Percentiles rank a stretch among this genome's conserved stretches.
These are phyloP conservation scores for Drosophila colorata DNA, from an alignment of 2,888 invertebrate genomes.

Conservation along the genomic window DNA sequence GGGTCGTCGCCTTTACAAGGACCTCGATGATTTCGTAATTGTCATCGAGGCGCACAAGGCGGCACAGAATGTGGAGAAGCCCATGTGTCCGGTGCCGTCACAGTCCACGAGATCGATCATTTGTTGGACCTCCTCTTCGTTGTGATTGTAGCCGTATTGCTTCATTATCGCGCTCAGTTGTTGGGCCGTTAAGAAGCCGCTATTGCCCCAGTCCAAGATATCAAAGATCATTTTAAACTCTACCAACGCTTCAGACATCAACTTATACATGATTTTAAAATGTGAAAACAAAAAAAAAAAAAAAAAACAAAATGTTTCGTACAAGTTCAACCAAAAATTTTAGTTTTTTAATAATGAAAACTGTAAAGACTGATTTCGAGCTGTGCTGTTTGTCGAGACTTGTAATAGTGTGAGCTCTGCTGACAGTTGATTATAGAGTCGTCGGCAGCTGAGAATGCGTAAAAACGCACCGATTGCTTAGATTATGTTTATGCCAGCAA, in stretches of 20 bases:
- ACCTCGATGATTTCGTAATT: not conserved
- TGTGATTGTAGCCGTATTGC: too few relatives aligned
- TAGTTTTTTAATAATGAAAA: not conserved
- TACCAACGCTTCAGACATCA: not conserved
- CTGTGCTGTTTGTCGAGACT: not conserved
- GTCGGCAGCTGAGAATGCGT: not conserved
- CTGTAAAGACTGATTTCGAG: not conserved
- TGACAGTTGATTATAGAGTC: too few relatives aligned
- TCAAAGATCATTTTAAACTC: slow-evolving; percentile 15
- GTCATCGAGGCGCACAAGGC: too few relatives aligned
- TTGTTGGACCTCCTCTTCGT: too few relatives aligned
- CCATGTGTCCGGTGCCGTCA: too few relatives aligned
- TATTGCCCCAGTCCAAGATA: slow-evolving; percentile 7
- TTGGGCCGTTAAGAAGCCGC: slow-evolving; percentile 11
- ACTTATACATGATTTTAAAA: not conserved
- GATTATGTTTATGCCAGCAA: not conserved
- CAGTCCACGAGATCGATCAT: too few relatives aligned
- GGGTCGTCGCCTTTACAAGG: not conserved
- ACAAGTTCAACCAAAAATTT: not conserved
- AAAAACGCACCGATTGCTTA: not conserved
- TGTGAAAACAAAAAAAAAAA: not conserved
- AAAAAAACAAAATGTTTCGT: too few relatives aligned
- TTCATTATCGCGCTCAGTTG: too few relatives aligned
- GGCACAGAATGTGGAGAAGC: too few relatives aligned
- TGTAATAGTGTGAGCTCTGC: not conserved